Evolutionary conservation across 1,140 invertebrate species (phyloP).

Genomic region (Aphelenchoides fujianensis): DNA sequence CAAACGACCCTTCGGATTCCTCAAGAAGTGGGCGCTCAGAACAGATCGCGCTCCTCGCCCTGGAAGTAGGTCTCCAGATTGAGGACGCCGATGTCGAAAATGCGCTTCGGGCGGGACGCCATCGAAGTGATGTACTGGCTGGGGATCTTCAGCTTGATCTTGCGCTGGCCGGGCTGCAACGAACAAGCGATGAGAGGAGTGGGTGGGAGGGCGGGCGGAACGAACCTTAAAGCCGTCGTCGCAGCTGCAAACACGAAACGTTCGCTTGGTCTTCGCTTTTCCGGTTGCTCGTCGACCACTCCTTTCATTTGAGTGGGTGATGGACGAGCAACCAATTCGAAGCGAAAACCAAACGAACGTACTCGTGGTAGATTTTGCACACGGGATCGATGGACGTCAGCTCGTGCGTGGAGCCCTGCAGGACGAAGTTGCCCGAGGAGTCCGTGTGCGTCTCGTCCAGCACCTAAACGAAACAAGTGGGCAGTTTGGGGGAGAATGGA

Average conservation of each 20-base stretch:
- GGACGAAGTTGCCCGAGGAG: slow-evolving; percentile 36
- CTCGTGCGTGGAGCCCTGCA: slow-evolving; percentile 40
- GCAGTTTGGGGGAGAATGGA: too few species aligned
- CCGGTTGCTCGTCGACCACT: too few species aligned
- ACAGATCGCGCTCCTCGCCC: slow-evolving; percentile 35
- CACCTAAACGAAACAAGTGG: too few species aligned
- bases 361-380: slow-evolving; percentile 54
- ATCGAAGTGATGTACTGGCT: slow-evolving; percentile 44
- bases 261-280: too few species aligned
- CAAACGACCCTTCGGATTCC: too few species aligned
- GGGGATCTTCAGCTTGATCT: slow-evolving; percentile 49
- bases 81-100: slow-evolving; percentile 43
- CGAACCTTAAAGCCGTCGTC: slow-evolving; percentile 53
- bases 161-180: slow-evolving; percentile 47
- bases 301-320: too few species aligned
- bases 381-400: slow-evolving; percentile 54
- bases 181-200: too few species aligned
- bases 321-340: too few species aligned
- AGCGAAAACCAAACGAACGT: too few species aligned
- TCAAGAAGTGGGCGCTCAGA: not conserved
- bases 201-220: too few species aligned
- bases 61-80: slow-evolving; percentile 49
- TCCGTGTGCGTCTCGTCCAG: slow-evolving; percentile 36
- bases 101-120: slow-evolving; percentile 24
- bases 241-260: too few species aligned